Evolutionary conservation across 2,113 vertebrate species (phyloP), one percentile per base, ranked within the genome.

Genomic region (Rhinogobius similis): DNA sequence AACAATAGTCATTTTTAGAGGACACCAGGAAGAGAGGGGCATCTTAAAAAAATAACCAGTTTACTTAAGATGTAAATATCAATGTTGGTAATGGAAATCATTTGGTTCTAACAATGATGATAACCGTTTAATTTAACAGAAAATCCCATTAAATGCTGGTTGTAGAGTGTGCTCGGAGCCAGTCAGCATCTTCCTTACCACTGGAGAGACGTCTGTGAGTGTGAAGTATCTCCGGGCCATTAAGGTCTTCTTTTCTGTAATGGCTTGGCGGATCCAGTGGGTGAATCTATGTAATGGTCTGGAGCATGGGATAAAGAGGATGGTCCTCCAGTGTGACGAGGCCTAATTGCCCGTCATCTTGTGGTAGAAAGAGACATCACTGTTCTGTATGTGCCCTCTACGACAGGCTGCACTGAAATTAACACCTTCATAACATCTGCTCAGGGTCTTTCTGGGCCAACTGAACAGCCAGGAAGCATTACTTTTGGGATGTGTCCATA

Each of bases 401-500:
- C 74, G 70, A 88, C 88, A 87, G 86, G 78, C 82, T 77, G 83
- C 77, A 68, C 85, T 78, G 84, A 90, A 86, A 92, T 90, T 73
- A 94, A 88, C 92, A 89, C 91, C 90, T 91, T 89, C 79, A 70
- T 79, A 94, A 91, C 92, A 94, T 93, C 92, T 92, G 92, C 81
- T 86, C 62, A 73, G 77, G 68, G 82, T 77, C 81, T 91, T 90
- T 89, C 79, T 82, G 84, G 91, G 82, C 88, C 86, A 88, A 77
- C 84, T 81, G 87, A 87, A 82, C 73, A 65, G 82, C 82, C 62
- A 84, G 67, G 81, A 77, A 65, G 75, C 67, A 72, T 78, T 67
- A 82, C 87, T 82, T 32, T 53, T 65, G 82, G 81, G 87, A 86
- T 78, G 78, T 75, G 77, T 80, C 88, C 61, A 29, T 50, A 68